Percentiles rank a stretch among this genome's conserved stretches.
phyloP scores from a whole-genome alignment of 2,888 invertebrate species.

The Metalampra italica region DNA sequence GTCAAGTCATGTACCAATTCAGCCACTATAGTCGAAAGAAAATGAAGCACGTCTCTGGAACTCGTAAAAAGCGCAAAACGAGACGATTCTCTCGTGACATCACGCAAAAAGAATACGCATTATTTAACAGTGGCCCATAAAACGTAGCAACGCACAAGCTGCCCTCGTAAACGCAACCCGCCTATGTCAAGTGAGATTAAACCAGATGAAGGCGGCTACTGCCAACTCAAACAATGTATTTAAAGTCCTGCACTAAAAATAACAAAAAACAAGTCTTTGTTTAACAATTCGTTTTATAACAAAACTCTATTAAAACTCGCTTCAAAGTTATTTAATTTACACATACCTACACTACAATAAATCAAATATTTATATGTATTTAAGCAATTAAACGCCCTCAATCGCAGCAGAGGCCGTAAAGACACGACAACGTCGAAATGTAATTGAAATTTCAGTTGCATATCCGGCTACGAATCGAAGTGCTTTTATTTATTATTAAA shows the following conservation, averaged over 20 bases:
- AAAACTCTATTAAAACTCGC: conserved; percentile 11
- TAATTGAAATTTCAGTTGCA: conserved; percentile 40
- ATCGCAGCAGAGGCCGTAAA: conserved; percentile 31
- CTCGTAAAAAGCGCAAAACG: conserved; percentile 56
- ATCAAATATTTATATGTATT: conserved; percentile 46
- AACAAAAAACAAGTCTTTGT: not conserved
- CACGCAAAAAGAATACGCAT: conserved; percentile 52
- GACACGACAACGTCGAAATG: conserved; percentile 30
- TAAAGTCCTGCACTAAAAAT: conserved; percentile 8
- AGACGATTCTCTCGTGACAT: conserved; percentile 44
- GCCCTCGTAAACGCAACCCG: conserved; percentile 45
- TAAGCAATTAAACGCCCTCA: conserved; percentile 49
- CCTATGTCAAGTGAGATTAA: conserved; percentile 47
- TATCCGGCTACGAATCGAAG: conserved; percentile 18
- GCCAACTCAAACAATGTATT: conserved; percentile 22
- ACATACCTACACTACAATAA: conserved; percentile 30
- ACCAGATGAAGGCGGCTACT: conserved; percentile 32
- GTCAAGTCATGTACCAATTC: not conserved
- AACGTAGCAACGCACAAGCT: conserved; percentile 44
- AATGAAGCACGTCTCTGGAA: conserved; percentile 45
- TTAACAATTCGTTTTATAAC: conserved; percentile 6
- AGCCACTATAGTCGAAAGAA: not conserved
- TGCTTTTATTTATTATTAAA: conserved; percentile 14
- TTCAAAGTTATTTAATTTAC: conserved; percentile 19
- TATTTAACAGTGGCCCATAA: conserved; percentile 60